Conservation (phyloP, 1,140 invertebrate species). For the Bombus confusus region DNA sequence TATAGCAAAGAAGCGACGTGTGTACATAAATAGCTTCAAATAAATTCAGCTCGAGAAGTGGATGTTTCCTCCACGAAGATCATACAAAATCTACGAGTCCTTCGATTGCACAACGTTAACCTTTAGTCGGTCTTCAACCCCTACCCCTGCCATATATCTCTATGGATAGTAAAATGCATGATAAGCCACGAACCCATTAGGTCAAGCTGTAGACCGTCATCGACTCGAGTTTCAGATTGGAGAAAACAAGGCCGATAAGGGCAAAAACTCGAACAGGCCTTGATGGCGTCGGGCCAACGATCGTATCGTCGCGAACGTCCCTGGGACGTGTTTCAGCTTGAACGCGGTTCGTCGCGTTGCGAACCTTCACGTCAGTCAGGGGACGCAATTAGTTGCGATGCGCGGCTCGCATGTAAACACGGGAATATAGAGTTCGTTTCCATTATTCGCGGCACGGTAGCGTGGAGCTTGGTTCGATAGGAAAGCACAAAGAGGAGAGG, state of each 20-base stretch:
- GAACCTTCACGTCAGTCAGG: not conserved
- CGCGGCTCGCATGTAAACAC: slow-evolving; percentile 38
- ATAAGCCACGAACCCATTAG: not conserved
- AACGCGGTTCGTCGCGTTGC: not conserved
- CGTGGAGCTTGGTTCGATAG: slow-evolving; percentile 34
- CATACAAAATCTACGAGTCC: not conserved
- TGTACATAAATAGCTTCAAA: too few relatives aligned
- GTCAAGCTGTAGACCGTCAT: not conserved
- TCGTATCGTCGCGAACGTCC: not conserved
- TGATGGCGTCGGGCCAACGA: not conserved
- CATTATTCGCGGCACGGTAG: slow-evolving; percentile 51
- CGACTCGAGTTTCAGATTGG: not conserved
- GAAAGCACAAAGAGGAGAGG: slow-evolving; percentile 55
- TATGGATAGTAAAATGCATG: not conserved
- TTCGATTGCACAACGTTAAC: not conserved
- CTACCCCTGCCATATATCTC: not conserved
- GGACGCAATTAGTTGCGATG: slow-evolving; percentile 25
- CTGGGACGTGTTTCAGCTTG: not conserved
- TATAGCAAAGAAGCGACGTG: not conserved
- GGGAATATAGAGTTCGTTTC: slow-evolving; percentile 33
- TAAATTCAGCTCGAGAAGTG: not conserved
- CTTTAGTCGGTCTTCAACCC: not conserved
- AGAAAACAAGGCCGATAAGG: not conserved
- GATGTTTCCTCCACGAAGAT: not conserved
- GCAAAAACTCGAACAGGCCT: not conserved